A percentile compares a stretch with the other conserved stretches of the same genome.
Evolutionary conservation across 1,140 invertebrate species (phyloP).

Genomic region (Drosophila littoralis): DNA sequence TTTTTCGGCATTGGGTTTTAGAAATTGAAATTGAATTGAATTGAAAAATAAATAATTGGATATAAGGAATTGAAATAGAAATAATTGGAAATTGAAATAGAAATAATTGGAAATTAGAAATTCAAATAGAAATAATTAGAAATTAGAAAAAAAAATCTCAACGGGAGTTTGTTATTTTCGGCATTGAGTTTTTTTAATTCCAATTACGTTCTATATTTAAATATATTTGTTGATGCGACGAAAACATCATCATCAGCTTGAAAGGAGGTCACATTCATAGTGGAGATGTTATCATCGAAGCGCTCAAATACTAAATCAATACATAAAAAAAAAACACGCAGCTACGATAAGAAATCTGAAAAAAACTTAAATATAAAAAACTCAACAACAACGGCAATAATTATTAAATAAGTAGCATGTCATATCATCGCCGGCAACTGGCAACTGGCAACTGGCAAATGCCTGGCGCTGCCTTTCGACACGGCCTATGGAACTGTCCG

Average conservation of each 20-base stretch:
- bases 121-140: neutral
- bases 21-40: neutral
- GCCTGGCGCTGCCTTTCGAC: conserved; percentile 39
- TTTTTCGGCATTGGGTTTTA: neutral
- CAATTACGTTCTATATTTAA: conserved; percentile 43
- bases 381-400: conserved; percentile 57
- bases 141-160: too few relatives aligned
- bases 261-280: conserved; percentile 83
- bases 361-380: conserved; percentile 81
- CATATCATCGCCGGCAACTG: conserved; percentile 60
- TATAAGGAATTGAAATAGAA: neutral
- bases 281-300: conserved; percentile 83
- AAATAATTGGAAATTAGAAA: neutral
- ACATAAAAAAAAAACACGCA: conserved; percentile 71
- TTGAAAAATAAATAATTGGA: neutral
- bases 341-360: conserved; percentile 78
- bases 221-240: conserved; percentile 26
- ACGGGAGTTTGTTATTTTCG: conserved; percentile 4
- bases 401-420: conserved; percentile 76
- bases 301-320: conserved; percentile 84
- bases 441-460: neutral
- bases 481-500: conserved; percentile 54
- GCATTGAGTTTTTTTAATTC: conserved; percentile 1
- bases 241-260: conserved; percentile 58
- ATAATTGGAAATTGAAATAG: neutral